Evolutionary conservation across 1,140 invertebrate genomes (phyloP).

Genomic region (Drosophila sp.): DNA sequence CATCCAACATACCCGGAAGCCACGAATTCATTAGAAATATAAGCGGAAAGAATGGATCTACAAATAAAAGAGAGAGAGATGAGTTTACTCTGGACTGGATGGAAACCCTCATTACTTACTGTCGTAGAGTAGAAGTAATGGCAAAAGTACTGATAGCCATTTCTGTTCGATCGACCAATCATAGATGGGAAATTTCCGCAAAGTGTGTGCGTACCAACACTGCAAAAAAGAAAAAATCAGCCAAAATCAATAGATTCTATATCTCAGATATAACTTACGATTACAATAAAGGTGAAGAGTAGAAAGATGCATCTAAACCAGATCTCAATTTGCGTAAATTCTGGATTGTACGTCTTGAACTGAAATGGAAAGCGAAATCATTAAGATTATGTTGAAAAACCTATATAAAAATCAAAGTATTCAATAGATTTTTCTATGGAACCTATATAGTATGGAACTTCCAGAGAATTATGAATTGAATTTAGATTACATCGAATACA

Average conservation of each 20-base stretch:
- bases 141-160: slow-evolving; percentile 95
- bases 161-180: slow-evolving; percentile 99
- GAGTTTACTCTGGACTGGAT: background rate
- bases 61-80: background rate
- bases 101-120: slow-evolving; percentile 85
- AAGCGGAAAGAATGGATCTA: slow-evolving; percentile 97
- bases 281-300: slow-evolving; percentile 92
- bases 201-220: slow-evolving; percentile 95
- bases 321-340: slow-evolving; percentile 97
- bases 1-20: slow-evolving; percentile 95
- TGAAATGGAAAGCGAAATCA: slow-evolving; percentile 79
- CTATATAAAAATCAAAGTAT: too few species aligned
- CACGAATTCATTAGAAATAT: slow-evolving; percentile 95
- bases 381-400: background rate
- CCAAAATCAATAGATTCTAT: slow-evolving; percentile 57
- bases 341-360: slow-evolving; percentile 98
- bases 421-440: too few species aligned
- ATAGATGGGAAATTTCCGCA: slow-evolving; percentile 93
- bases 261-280: slow-evolving; percentile 87
- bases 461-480: too few species aligned
- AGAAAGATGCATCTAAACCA: slow-evolving; percentile 98
- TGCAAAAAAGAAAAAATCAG: slow-evolving; percentile 79
- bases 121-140: slow-evolving; percentile 95
- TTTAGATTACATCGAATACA: too few species aligned
- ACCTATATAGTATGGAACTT: too few species aligned